A percentile compares a stretch with the other conserved stretches of the same genome.
Conservation (phyloP, 2,888 invertebrate genomes). For the Eupithecia abbreviata region DNA sequence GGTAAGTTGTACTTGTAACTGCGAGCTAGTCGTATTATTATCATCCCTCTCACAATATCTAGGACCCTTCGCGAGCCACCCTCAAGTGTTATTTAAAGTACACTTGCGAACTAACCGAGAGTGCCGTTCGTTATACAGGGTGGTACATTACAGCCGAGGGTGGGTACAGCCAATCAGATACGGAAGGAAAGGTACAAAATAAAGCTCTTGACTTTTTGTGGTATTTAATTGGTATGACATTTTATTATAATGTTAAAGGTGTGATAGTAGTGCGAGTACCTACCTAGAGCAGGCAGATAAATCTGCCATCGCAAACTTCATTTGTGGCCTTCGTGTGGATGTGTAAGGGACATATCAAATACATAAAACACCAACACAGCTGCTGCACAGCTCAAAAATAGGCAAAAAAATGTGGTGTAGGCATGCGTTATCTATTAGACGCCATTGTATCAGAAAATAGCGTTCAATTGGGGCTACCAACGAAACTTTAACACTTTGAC, state of each 20-base stretch:
- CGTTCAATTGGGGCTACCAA: too few species aligned
- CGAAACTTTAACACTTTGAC: too few species aligned
- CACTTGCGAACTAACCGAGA: slow-evolving; percentile 41
- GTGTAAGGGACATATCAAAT: too few species aligned
- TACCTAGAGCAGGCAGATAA: background rate
- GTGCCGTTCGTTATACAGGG: slow-evolving; percentile 37
- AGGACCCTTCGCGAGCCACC: slow-evolving; percentile 42
- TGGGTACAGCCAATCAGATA: background rate
- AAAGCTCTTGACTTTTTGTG: background rate
- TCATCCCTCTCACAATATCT: slow-evolving; percentile 10
- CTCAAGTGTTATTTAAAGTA: slow-evolving; percentile 47
- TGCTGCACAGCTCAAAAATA: too few species aligned
- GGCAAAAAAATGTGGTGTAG: too few species aligned
- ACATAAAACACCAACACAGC: background rate
- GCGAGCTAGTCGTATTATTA: background rate
- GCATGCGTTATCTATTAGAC: too few species aligned
- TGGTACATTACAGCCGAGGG: background rate
- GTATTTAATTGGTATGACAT: background rate
- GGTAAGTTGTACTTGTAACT: slow-evolving; percentile 2
- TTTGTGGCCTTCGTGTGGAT: background rate
- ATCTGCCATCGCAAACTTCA: background rate
- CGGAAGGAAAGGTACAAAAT: background rate
- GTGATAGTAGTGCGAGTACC: background rate
- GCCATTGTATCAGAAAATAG: too few species aligned
- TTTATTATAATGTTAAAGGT: background rate